A percentile compares a stretch with the other conserved stretches of the same genome.
These are phyloP conservation scores for Martes martes DNA, from an alignment of 2,113 vertebrate species.

Conservation along the genomic window DNA sequence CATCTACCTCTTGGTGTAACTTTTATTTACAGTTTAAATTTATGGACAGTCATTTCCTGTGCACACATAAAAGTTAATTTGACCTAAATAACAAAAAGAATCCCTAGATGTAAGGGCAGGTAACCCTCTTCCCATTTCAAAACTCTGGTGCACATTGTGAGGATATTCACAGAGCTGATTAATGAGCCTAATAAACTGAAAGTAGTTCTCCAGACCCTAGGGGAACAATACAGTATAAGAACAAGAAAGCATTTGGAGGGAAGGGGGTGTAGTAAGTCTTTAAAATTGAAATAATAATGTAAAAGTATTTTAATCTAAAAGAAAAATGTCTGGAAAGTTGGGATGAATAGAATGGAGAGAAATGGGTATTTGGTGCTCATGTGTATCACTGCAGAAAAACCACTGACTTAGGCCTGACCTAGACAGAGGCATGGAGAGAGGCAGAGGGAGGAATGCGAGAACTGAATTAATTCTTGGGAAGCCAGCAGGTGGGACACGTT, in stretches of 20 bases:
- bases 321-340: constrained; percentile 20
- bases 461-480: background rate
- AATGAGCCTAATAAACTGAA: constrained; percentile 47
- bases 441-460: background rate
- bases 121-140: background rate
- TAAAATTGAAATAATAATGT: constrained; percentile 33
- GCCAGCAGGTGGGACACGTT: background rate
- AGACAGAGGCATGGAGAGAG: background rate
- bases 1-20: background rate
- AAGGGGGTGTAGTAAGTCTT: background rate
- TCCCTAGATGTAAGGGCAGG: background rate
- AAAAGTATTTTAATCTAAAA: constrained; percentile 45
- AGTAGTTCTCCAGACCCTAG: constrained; percentile 2
- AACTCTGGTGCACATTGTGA: background rate
- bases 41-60: background rate
- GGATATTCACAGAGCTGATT: constrained; percentile 4
- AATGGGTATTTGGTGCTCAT: background rate
- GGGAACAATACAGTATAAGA: background rate
- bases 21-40: constrained; percentile 47
- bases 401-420: background rate
- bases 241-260: constrained; percentile 31
- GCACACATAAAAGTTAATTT: constrained; percentile 5
- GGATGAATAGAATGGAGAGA: constrained; percentile 30
- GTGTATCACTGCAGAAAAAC: background rate
- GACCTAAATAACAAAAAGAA: background rate